phyloP scores from a whole-genome alignment of 2,113 vertebrate species.

The Opisthocomus hoazin region DNA sequence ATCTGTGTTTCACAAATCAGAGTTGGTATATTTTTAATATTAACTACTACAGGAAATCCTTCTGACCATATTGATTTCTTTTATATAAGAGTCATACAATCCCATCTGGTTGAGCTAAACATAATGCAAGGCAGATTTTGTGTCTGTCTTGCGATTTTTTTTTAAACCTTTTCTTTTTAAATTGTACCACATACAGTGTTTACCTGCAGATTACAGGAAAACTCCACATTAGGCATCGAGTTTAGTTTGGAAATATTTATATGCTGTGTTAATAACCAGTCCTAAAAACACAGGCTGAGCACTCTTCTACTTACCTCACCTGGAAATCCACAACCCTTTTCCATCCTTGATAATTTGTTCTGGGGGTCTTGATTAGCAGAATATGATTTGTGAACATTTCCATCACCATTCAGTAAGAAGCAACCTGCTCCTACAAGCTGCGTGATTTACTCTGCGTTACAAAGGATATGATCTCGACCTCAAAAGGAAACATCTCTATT shows the following conservation, averaged over 20 bases:
- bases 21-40: not conserved
- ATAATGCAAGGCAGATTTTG: not conserved
- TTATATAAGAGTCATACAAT: not conserved
- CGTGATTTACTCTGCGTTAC: not conserved
- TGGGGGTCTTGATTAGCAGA: not conserved
- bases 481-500: not conserved
- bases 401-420: not conserved
- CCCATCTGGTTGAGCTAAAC: not conserved
- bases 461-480: not conserved
- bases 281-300: not conserved
- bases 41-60: not conserved
- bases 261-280: not conserved
- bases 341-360: not conserved
- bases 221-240: fast-evolving
- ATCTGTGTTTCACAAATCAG: not conserved
- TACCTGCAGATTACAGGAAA: not conserved
- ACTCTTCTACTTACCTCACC: not conserved
- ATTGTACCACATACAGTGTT: fast-evolving
- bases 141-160: not conserved
- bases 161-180: not conserved
- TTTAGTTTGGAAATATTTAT: not conserved
- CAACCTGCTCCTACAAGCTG: not conserved
- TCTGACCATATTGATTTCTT: not conserved
- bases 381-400: not conserved
- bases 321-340: not conserved